These are phyloP conservation scores for Drosophila nigrodunni DNA, from an alignment of 1,140 invertebrate species.

Conservation along the genomic window DNA sequence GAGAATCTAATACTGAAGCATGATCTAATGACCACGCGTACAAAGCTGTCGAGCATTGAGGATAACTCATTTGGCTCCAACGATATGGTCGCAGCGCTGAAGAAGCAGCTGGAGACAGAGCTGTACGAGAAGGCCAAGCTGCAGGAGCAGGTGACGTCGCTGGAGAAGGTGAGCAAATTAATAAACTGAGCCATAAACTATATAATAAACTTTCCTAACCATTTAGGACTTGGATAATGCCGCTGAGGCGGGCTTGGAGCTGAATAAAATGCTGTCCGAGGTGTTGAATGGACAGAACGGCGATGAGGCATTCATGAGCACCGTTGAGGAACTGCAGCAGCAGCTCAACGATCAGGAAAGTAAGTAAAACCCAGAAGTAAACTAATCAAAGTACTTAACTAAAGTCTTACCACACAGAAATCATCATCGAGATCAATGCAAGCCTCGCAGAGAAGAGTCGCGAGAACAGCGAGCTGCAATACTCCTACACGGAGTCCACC, in stretches of 20 bases:
- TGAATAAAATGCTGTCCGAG: constrained; percentile 88
- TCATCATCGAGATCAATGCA: constrained; percentile 85
- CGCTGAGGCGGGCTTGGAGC: constrained; percentile 88
- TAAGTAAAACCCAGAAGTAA: constrained; percentile 49
- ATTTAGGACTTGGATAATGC: constrained; percentile 87
- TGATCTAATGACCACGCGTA: constrained; percentile 87
- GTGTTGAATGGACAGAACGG: constrained; percentile 87
- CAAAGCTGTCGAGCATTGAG: constrained; percentile 88
- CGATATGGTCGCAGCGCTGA: constrained; percentile 88
- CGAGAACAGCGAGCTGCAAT: constrained; percentile 86
- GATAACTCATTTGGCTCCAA: constrained; percentile 90
- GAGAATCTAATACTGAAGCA: constrained; percentile 89
- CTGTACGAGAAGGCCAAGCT: constrained; percentile 82
- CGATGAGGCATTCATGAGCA: constrained; percentile 87
- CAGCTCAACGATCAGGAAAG: constrained; percentile 87
- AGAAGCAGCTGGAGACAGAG: constrained; percentile 86
- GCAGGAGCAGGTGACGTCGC: constrained; percentile 86
- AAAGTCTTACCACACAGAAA: constrained; percentile 57
- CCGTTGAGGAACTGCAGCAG: constrained; percentile 87
- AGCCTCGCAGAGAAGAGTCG: constrained; percentile 85
- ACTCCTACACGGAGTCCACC: constrained; percentile 85
- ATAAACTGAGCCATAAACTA: neutral
- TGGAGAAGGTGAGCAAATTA: constrained; percentile 85
- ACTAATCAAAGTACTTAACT: neutral
- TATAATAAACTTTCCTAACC: neutral